Percentiles rank a stretch among this genome's conserved stretches.
These are phyloP conservation scores for Microdon myrmicae DNA, from an alignment of 2,888 invertebrate genomes.

Conservation along the genomic window DNA sequence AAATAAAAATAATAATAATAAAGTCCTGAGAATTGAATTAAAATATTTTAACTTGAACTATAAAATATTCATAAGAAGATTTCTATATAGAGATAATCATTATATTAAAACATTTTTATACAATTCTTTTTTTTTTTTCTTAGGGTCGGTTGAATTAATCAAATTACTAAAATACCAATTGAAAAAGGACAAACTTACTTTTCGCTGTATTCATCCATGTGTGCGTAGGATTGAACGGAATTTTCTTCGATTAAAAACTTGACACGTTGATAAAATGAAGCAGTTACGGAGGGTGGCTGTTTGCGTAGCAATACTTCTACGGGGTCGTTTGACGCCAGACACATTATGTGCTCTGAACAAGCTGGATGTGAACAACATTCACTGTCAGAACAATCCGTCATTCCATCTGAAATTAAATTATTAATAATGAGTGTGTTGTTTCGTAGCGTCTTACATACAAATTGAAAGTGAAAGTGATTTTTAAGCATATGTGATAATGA, in stretches of 20 bases:
- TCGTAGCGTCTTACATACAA: conserved; percentile 28
- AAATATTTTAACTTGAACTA: conserved; percentile 6
- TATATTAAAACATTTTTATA: conserved; percentile 12
- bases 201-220: conserved; percentile 97
- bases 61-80: conserved; percentile 2
- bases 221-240: conserved; percentile 97
- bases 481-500: neutral
- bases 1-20: conserved; percentile 20
- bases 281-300: conserved; percentile 95
- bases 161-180: conserved; percentile 20
- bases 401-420: conserved; percentile 80
- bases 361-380: conserved; percentile 93
- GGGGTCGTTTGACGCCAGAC: conserved; percentile 95
- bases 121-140: conserved; percentile 15
- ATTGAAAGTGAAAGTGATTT: too few relatives aligned
- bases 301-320: conserved; percentile 95
- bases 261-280: conserved; percentile 96
- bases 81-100: conserved; percentile 7
- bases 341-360: conserved; percentile 92
- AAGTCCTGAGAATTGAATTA: conserved; percentile 26
- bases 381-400: conserved; percentile 98
- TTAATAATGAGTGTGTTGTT: conserved; percentile 4
- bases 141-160: conserved; percentile 4
- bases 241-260: conserved; percentile 98
- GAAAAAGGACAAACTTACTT: conserved; percentile 79